Conservation (phyloP, 2,888 invertebrate species). For the Rhamnusium bicolor region DNA sequence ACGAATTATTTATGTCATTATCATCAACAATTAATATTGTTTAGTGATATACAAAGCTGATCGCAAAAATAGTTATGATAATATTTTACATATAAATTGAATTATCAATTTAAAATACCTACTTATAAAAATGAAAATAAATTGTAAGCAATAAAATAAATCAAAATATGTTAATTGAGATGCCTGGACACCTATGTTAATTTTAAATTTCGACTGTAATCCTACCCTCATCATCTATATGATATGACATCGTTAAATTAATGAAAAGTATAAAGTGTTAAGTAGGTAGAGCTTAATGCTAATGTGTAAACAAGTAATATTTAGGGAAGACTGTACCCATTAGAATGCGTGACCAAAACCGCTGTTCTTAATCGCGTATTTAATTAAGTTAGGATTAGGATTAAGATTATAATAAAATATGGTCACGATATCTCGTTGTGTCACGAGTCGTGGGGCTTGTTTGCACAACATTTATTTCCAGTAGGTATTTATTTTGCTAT, state of each 20-base stretch:
- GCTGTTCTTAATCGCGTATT: conserved; percentile 63
- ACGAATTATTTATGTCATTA: too few relatives aligned
- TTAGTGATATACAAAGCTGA: too few relatives aligned
- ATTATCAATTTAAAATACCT: background rate
- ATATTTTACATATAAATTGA: background rate
- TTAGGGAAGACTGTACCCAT: conserved; percentile 52
- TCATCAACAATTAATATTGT: too few relatives aligned
- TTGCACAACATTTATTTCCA: conserved; percentile 38
- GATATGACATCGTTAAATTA: conserved; percentile 35
- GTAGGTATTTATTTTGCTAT: conserved; percentile 44
- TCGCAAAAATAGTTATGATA: too few relatives aligned
- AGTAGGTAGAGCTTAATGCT: conserved; percentile 39
- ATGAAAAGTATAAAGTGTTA: conserved; percentile 37
- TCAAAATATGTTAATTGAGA: conserved; percentile 14
- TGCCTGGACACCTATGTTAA: conserved; percentile 23
- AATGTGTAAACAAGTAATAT: conserved; percentile 56
- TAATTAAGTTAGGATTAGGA: conserved; percentile 70
- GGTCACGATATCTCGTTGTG: conserved; percentile 61
- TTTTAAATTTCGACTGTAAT: conserved; percentile 29
- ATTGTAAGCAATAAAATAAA: background rate
- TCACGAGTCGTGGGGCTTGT: conserved; percentile 23
- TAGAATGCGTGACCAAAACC: conserved; percentile 54
- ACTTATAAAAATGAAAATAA: background rate
- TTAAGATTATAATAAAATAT: conserved; percentile 69
- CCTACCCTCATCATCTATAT: conserved; percentile 21